Evolutionary conservation across 2,797 vertebrate species (phyloP).

Genomic region (Danio tinwini): DNA sequence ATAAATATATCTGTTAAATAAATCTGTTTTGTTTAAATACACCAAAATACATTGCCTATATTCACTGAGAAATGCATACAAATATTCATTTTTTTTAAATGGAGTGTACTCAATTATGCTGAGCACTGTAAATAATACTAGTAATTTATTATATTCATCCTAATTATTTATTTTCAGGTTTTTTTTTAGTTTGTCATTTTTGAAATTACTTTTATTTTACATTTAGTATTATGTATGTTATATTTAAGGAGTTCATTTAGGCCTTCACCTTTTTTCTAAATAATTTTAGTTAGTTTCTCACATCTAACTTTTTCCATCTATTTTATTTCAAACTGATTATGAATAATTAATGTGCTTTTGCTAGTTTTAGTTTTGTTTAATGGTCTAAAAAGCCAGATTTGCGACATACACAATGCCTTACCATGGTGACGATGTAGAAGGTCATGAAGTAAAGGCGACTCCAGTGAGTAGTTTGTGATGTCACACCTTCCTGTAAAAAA

Average conservation of each 20-base stretch:
- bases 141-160: neutral
- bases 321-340: neutral
- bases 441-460: slow-evolving; percentile 99
- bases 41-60: no score
- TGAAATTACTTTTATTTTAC: neutral
- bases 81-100: no score
- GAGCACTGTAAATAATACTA: no score
- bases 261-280: no score
- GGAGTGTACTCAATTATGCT: no score
- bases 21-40: no score
- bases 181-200: neutral
- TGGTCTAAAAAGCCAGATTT: neutral
- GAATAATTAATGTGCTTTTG: neutral
- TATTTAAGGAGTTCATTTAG: no score
- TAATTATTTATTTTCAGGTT: neutral
- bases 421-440: slow-evolving; percentile 99
- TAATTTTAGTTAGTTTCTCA: no score
- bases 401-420: slow-evolving; percentile 65
- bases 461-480: slow-evolving; percentile 95
- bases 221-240: no score
- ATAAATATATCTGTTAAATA: no score
- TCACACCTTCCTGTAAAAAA: slow-evolving; percentile 89
- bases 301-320: neutral
- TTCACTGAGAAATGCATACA: no score
- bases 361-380: neutral